Evolutionary conservation across 2,797 vertebrate species (phyloP).

Genomic region (Geotrypetes seraphini): DNA sequence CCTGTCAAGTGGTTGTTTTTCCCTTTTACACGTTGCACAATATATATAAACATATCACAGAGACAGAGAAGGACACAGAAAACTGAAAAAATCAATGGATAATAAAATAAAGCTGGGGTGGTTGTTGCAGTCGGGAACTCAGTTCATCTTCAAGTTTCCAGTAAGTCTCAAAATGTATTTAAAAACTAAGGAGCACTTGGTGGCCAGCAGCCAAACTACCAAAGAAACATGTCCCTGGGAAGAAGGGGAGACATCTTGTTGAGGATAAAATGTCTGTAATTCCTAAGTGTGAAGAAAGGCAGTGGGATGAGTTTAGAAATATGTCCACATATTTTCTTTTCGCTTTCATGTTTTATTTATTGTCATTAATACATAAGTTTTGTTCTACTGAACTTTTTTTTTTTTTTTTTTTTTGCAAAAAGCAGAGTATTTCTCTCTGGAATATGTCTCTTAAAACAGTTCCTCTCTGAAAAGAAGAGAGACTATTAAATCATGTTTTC

Average conservation of each 20-base stretch:
- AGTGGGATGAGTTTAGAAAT: constrained; percentile 46
- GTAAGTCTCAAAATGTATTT: constrained; percentile 37
- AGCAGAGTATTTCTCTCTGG: too few relatives aligned
- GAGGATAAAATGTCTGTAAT: constrained; percentile 24
- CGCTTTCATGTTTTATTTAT: too few relatives aligned
- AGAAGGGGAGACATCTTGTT: constrained; percentile 28
- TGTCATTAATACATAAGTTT: too few relatives aligned
- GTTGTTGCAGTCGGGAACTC: constrained; percentile 31
- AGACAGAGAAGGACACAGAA: constrained; percentile 32
- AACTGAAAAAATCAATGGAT: constrained; percentile 15
- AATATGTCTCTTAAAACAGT: too few relatives aligned
- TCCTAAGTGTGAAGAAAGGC: constrained; percentile 43
- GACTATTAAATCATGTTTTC: constrained; percentile 34
- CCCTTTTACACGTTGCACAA: constrained; percentile 44
- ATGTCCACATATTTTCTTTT: constrained; percentile 27
- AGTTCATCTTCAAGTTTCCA: constrained; percentile 51
- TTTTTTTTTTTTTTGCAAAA: constrained; percentile 24
- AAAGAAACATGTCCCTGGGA: constrained; percentile 34
- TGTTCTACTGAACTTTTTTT: too few relatives aligned
- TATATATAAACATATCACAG: constrained; percentile 48
- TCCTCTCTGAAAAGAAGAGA: constrained; percentile 52
- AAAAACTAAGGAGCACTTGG: constrained; percentile 57
- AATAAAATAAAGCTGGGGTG: constrained; percentile 2
- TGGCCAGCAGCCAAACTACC: constrained; percentile 42
- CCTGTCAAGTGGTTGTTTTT: constrained; percentile 50